Evolutionary conservation across 2,888 invertebrate species (phyloP), one percentile per base, ranked within the genome.

Genomic region (Amphimallon solstitiale): DNA sequence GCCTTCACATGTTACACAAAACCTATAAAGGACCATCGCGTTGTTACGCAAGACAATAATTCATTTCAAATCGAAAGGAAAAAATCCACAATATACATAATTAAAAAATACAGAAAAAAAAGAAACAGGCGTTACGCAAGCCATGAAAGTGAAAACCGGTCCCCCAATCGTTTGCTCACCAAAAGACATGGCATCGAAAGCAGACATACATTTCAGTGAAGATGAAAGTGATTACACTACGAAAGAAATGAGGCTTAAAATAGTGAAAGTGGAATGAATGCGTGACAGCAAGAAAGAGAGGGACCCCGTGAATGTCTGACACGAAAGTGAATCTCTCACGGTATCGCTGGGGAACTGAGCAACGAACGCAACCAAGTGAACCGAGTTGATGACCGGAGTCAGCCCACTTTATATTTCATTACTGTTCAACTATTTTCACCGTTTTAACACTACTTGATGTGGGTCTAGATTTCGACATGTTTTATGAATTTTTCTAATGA

Each of bases 191-290:
- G 15, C 19, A 67, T 63, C 43, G 67, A 67, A 67, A 67, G 67
- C n/a, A n/a, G n/a, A n/a, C n/a, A n/a, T 67, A 40, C 56, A 56
- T 63, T 43, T 48, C 51, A 35, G 48, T 29, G 63, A 63, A 67
- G 56, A 45, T 38, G 63, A 67, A 67, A 67, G 67, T 67, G 67
- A 67, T 67, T 48, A 49, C 9, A 29, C 29, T 29, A 29, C 45
- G 49, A 67, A 62, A 48, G 63, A 67, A 67, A 63, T 63, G 67
- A 59, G 59, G 67, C 48, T 63, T 56, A 40, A 63, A 52, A 37
- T 48, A 59, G 67, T 67, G 67, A 67, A 63, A 63, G 67, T 60
- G 46, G 61, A 61, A 34, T 61, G 43, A 60, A 52, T 60, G 51
- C 43, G 34, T 45, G 40, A 59, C 38, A 43, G 56, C 9, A 29